These are phyloP conservation scores for Melanostoma mellinum DNA, from an alignment of 2,888 invertebrate genomes.

Conservation along the genomic window DNA sequence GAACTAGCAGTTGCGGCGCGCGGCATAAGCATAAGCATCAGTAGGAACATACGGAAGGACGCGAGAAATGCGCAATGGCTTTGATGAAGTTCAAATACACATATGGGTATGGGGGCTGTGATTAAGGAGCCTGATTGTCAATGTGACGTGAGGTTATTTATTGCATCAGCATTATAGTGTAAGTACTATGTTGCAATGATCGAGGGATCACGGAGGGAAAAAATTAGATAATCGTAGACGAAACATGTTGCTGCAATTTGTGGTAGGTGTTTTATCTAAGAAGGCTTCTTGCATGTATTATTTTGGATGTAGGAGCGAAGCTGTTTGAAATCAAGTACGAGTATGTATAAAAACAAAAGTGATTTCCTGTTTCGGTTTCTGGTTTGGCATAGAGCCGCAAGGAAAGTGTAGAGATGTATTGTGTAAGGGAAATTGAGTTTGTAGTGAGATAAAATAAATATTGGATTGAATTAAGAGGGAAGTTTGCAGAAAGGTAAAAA, in stretches of 20 bases:
- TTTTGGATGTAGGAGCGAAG: slow-evolving; percentile 11
- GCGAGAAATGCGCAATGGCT: slow-evolving; percentile 44
- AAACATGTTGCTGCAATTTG: slow-evolving; percentile 31
- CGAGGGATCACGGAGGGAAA: slow-evolving; percentile 6
- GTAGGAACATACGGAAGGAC: slow-evolving; percentile 14
- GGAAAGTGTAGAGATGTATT: slow-evolving; percentile 21
- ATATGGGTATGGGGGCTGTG: slow-evolving; percentile 33
- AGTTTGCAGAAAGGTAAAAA: no score
- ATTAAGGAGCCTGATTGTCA: slow-evolving; percentile 65
- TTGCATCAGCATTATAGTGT: slow-evolving; percentile 32
- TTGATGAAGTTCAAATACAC: slow-evolving; percentile 57
- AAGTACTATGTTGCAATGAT: slow-evolving; percentile 23
- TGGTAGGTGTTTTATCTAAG: slow-evolving; percentile 54
- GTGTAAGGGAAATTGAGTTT: background rate
- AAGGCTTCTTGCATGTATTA: slow-evolving; percentile 30
- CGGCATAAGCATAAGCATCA: slow-evolving; percentile 6
- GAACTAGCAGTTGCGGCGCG: slow-evolving; percentile 13
- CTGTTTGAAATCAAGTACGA: slow-evolving; percentile 25
- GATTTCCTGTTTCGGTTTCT: slow-evolving; percentile 17
- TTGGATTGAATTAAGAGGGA: no score
- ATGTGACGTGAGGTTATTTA: slow-evolving; percentile 62
- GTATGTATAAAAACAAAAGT: slow-evolving; percentile 7
- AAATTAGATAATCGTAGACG: slow-evolving; percentile 50
- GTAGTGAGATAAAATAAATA: background rate
- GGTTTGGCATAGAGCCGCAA: slow-evolving; percentile 7